Conservation (phyloP, 2,113 vertebrate species). For the Pan paniscus region DNA sequence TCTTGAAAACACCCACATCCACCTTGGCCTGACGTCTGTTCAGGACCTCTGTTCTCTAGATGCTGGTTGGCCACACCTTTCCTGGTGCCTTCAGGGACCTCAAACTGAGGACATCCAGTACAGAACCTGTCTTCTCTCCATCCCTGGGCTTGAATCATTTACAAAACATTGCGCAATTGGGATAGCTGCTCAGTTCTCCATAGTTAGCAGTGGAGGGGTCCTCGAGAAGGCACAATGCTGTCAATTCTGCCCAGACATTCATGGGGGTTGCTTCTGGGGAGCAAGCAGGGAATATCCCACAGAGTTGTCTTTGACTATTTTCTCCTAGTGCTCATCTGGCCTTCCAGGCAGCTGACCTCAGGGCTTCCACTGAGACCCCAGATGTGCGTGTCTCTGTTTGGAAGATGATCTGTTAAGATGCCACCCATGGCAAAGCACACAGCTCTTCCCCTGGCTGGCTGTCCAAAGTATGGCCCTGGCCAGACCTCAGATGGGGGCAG, state of each 20-base stretch:
- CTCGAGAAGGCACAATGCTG: neutral
- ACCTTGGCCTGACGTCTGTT: neutral
- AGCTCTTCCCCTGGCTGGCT: constrained; percentile 41
- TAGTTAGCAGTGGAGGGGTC: neutral
- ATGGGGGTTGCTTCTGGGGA: neutral
- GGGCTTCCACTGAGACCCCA: neutral
- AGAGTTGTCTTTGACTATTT: neutral
- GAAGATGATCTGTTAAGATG: constrained; percentile 15
- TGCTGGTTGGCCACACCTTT: neutral
- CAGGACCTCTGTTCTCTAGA: neutral
- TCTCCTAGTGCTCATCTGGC: neutral
- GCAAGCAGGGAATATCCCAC: neutral
- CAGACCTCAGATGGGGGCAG: neutral
- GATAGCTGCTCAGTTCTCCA: neutral
- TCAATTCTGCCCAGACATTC: neutral
- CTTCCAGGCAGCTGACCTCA: neutral
- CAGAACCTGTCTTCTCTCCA: neutral
- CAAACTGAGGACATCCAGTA: neutral
- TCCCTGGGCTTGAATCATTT: neutral
- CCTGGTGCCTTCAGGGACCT: neutral
- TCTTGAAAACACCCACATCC: neutral
- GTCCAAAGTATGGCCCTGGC: neutral
- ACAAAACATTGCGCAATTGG: neutral
- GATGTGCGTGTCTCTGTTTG: neutral
- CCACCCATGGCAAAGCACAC: neutral